Base-by-base conservation (phyloP, 2,888 invertebrate species). In the Parnassius orleans region DNA sequence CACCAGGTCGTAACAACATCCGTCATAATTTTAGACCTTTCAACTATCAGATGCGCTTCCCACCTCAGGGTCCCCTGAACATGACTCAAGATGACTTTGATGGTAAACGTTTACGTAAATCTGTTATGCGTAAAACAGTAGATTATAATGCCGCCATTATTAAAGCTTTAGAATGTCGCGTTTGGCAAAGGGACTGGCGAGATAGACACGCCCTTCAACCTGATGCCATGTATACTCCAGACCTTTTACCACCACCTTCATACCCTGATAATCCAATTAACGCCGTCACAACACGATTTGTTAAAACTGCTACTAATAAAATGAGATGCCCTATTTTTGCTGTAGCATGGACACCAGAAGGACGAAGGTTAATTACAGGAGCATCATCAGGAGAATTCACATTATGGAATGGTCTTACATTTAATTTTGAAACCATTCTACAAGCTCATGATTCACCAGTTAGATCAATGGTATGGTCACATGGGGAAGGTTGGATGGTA, bases 361-460 rank as follows among this genome's bases (percentile, higher is more conserved):
- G 99, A 12, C 94, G 99, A 69, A 94, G 99, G 71, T 92, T 99
- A 66, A 97, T 99, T 9, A 99, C 99, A 1, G 99, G 99, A 10
- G 99, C 99, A 24, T 99, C 99, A 42, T 99, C 99, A 61, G 99
- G 99, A 53, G 99, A 99, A 90, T 99, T 99, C 80, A 99, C 99
- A 0, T 92, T 99, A 3, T 99, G 99, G 99, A 99, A 99, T 93
- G 99, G 99, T 43, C 93, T 99, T 42, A 99, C 99, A n/a, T 99
- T 99, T 89, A 99, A 99, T 92, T 99, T 99, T 92, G 99, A 99
- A 93, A 99, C 99, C n/a, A 99, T 99, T 84, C 93, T 99, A 56
- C 99, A 99, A 98, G 99, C 99, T n/a, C 99, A 99, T 80, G 99
- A 99, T 85, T 97, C 98, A 69, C 98, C 99, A 11, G 99, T 99